Evolutionary conservation across 2,797 vertebrate genomes (phyloP), one percentile per base, ranked within the genome.

Genomic region (Mycteria americana): DNA sequence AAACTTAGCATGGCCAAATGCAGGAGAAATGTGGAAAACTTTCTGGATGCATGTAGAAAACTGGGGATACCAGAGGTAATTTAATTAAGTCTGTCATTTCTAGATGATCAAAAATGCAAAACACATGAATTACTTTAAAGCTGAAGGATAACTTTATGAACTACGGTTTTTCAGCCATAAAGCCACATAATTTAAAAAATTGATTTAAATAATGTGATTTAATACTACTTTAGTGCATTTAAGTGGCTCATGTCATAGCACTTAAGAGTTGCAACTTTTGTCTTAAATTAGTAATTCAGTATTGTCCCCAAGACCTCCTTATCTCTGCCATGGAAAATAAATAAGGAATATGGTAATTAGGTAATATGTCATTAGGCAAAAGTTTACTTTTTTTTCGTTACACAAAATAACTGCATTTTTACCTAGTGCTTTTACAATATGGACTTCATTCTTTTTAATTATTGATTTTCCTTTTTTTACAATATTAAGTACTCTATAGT

Each of bases 1-100:
- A 99, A 99, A 98, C 99, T 99, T 96, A 99, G 99, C 97, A 99
- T 99, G 99, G 99, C 99, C 93, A 99, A 99, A 97, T 99, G 99
- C 98, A 98, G 99, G 94, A 98, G 99, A 95, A 99, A 99, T 2
- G 99, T 99, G 95, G 99, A 99, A 97, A 99, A 99, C 97, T 99
- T 99, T 97, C 95, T 99, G 98, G 99, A 99, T 77, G 99, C 99
- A 19, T 99, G 99, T 98, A 98, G 98, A 93, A 99, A 99, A 97
- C 98, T 99, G 89, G 99, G 99, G 17, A 99, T 99, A 25, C 98
- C 99, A 69, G 98, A 99, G 99, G 99, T 99, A 98, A 99, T 97
- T 64, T 89, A 94, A 92, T 85, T 97, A 93, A 89, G 18, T 92
- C 84, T 78, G 64, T 73, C 21, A 73, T 39, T 88, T 80, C 43